Evolutionary conservation across 2,888 invertebrate species (phyloP), one percentile per base, ranked within the genome.

Genomic region (Lutraria lutraria): DNA sequence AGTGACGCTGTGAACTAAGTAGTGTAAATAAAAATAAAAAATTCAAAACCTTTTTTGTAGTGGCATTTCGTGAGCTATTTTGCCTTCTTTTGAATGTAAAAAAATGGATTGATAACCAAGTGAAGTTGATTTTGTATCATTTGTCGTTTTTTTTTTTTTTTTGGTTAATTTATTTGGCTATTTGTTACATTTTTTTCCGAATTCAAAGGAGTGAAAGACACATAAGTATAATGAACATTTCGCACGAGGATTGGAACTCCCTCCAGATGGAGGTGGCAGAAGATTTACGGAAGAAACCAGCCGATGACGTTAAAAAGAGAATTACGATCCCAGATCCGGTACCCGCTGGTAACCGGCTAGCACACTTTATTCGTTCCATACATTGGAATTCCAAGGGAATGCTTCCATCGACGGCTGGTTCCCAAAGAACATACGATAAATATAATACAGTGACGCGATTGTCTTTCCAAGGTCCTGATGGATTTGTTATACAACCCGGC

Each of bases 371-470:
- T 31, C 93, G 94, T 68, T 91, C 94, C 54, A 91, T 94, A 29
- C 94, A 95, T 88, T 94, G 94, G 88, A 93, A 94, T 81, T 94
- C 94, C 53, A 92, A 92, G 21, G 93, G 93, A 53, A 93, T 94
- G 87, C 91, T 95, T n/a, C 95, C 95, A 19, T 90, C 90, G 8
- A 94, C 94, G 13, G 92, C 93, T n/a, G 93, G 92, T 12, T 94
- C 94, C 63, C 90, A 92, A 79, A 84, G 94, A 15, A 88, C 93
- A 1, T 93, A 92, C 80, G 92, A 91, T 79, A 94, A 95, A 88
- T 95, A 93, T 81, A 89, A 93, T 76, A 93, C 94, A 13, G 89
- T 94, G 19, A 94, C 94, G 81, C 91, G 91, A 21, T 91, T 93
- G 54, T 94, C 94, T 25, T 95, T 92, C 87, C 90, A 93, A 81